A percentile compares a stretch with the other conserved stretches of the same genome.
phyloP scores from a whole-genome alignment of 2,113 vertebrate genomes.

The Pandion haliaetus region DNA sequence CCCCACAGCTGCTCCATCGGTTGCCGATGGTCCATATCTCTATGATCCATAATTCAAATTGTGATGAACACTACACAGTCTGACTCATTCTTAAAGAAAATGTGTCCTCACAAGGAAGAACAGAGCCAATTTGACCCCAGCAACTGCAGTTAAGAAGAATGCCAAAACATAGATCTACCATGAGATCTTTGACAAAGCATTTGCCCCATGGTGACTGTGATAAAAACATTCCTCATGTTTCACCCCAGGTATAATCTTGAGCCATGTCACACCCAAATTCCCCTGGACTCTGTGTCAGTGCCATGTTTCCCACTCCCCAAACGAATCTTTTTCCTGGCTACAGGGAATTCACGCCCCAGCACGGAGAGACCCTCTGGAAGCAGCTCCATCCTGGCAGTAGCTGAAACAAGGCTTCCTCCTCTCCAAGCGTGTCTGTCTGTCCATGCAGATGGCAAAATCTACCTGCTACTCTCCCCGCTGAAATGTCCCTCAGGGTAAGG shows the following conservation, averaged over 20 bases:
- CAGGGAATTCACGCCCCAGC: neutral
- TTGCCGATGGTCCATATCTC: neutral
- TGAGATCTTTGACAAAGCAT: neutral
- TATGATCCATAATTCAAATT: neutral
- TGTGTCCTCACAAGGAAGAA: neutral
- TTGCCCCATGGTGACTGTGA: accelerated
- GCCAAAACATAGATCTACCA: neutral
- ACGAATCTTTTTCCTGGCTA: neutral
- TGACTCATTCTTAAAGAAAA: neutral
- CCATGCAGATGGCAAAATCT: neutral
- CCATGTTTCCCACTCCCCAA: neutral
- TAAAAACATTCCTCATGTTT: neutral
- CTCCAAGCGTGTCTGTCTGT: neutral
- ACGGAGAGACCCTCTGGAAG: neutral
- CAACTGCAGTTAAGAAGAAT: neutral
- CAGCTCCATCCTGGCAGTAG: neutral
- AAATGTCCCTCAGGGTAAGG: neutral
- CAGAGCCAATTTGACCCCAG: neutral
- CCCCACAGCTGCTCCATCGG: neutral
- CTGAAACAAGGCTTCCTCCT: neutral
- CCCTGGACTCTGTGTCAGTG: neutral
- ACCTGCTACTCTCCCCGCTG: neutral
- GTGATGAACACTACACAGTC: neutral
- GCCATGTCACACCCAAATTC: neutral
- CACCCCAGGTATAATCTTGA: neutral